These are phyloP conservation scores for Cacoxenus indagator DNA, from an alignment of 2,888 invertebrate genomes.

Conservation along the genomic window DNA sequence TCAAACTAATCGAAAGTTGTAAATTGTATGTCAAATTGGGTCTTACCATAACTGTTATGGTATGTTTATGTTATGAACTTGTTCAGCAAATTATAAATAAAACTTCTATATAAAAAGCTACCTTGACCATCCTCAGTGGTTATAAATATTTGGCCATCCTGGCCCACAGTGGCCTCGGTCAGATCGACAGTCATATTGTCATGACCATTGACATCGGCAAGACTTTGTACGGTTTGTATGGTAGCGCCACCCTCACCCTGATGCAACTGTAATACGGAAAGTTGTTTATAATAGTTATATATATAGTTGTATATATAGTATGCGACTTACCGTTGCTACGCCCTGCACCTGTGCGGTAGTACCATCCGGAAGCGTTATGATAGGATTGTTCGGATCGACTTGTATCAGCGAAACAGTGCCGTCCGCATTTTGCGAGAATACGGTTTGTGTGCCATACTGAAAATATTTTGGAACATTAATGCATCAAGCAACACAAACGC, in stretches of 20 bases:
- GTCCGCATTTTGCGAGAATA: conserved; percentile 96
- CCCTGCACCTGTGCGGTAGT: conserved; percentile 95
- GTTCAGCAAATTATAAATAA: neutral
- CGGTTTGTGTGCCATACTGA: conserved; percentile 88
- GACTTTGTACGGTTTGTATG: conserved; percentile 79
- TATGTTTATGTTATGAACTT: neutral
- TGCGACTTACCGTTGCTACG: conserved; percentile 67
- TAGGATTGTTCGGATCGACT: conserved; percentile 93
- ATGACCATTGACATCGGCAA: conserved; percentile 79
- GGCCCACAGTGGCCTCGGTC: conserved; percentile 91
- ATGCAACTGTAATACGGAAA: conserved; percentile 73
- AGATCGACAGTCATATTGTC: conserved; percentile 89
- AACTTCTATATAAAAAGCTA: conserved; percentile 64
- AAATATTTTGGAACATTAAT: conserved; percentile 29
- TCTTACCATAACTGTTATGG: too few relatives aligned
- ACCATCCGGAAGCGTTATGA: conserved; percentile 95
- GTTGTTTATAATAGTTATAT: neutral
- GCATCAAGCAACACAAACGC: neutral
- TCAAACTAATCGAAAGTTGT: too few relatives aligned
- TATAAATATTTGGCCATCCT: conserved; percentile 94
- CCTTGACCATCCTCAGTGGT: conserved; percentile 96
- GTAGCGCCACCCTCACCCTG: conserved; percentile 76
- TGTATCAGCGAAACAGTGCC: conserved; percentile 96
- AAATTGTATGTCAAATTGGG: too few relatives aligned
- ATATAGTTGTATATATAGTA: neutral